A percentile compares a stretch with the other conserved stretches of the same genome.
Evolutionary conservation across 2,113 vertebrate species (phyloP).

Genomic region (Toxotes chatareus): DNA sequence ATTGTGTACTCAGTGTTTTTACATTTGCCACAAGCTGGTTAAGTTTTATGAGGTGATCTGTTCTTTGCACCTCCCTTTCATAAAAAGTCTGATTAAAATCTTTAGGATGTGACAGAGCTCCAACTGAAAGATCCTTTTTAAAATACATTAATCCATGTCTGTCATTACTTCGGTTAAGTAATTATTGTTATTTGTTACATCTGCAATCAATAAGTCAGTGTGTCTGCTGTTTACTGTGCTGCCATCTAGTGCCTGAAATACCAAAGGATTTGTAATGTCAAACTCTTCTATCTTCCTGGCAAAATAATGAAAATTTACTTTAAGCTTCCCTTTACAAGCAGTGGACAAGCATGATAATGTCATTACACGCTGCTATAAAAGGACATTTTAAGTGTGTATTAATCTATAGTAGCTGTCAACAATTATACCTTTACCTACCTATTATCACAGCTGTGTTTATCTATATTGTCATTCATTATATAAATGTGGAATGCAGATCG

Average conservation of each 20-base stretch:
- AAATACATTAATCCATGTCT: neutral
- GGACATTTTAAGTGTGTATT: neutral
- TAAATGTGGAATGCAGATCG: neutral
- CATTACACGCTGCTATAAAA: neutral
- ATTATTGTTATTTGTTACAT: too few relatives aligned
- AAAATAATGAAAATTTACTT: neutral
- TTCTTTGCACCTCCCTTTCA: too few relatives aligned
- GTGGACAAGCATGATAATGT: too few relatives aligned
- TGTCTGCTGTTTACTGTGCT: neutral
- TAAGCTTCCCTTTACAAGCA: neutral
- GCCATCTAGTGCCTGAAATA: neutral
- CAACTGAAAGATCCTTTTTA: neutral
- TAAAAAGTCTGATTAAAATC: too few relatives aligned
- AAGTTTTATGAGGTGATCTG: too few relatives aligned
- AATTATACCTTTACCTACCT: neutral
- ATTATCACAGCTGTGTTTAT: too few relatives aligned
- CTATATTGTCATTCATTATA: neutral
- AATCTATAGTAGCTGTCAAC: neutral
- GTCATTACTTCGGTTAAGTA: neutral
- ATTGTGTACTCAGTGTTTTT: neutral
- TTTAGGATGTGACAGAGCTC: too few relatives aligned
- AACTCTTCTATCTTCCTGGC: neutral
- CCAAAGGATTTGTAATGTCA: neutral
- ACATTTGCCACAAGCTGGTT: too few relatives aligned
- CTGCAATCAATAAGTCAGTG: neutral